Percentiles rank a stretch among this genome's conserved stretches.
These are phyloP conservation scores for Taphrorychus bicolor DNA, from an alignment of 2,888 invertebrate species.

Conservation along the genomic window DNA sequence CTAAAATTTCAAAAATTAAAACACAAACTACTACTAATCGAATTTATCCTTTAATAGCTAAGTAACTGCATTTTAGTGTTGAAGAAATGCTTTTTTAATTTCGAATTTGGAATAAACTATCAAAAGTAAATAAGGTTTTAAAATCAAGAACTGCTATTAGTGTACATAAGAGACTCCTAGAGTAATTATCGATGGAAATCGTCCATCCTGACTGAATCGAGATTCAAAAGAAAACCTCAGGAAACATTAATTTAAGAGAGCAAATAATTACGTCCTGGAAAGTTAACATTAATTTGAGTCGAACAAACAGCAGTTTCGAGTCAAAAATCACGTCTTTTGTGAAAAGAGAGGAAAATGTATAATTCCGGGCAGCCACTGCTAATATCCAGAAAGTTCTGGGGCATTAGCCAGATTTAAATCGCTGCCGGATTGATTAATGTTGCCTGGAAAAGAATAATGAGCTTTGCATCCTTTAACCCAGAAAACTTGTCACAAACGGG, in stretches of 20 bases:
- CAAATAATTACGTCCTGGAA: slow-evolving; percentile 15
- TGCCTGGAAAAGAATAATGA: slow-evolving; percentile 40
- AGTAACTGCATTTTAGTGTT: no score
- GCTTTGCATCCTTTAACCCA: slow-evolving; percentile 36
- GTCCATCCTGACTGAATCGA: background rate
- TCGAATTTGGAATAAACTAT: no score
- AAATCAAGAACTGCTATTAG: no score
- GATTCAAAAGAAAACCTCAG: background rate
- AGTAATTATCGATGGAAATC: no score
- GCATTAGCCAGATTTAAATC: slow-evolving; percentile 41
- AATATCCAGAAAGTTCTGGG: slow-evolving; percentile 39
- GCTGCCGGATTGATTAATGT: slow-evolving; percentile 39
- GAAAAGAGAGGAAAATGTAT: slow-evolving; percentile 32
- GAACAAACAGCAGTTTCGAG: slow-evolving; percentile 29
- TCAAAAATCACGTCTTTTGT: slow-evolving; percentile 38
- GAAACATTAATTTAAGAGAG: slow-evolving; percentile 7
- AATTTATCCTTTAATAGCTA: no score
- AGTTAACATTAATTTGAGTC: slow-evolving; percentile 32
- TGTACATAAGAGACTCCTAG: no score
- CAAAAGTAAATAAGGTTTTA: no score
- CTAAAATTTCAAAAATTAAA: no score
- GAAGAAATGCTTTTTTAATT: no score
- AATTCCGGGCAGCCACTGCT: slow-evolving; percentile 33
- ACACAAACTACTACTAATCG: no score
- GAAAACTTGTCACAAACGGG: slow-evolving; percentile 3